Evolutionary conservation across 1,140 invertebrate species (phyloP), one percentile per base, ranked within the genome.

Genomic region (Pissodes strobi): DNA sequence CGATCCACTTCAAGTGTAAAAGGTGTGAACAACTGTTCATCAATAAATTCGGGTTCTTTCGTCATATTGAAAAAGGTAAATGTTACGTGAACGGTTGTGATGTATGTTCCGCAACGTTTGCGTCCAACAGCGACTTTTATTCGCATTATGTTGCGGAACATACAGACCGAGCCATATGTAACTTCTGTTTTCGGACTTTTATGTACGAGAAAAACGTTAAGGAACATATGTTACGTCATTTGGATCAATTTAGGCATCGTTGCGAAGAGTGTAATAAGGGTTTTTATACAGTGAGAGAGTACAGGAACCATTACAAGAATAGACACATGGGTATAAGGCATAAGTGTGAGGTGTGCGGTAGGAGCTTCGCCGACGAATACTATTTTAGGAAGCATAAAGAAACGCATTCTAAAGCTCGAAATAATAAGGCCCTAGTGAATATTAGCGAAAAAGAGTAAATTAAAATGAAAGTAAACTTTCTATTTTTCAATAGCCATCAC

Each of bases 351-450:
- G 76, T 81, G 18, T 87, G 86, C 70, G 80, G 81, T 1, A 85
- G 86, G 71, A 82, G 79, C 61, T 88, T 87, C 68, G 82, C 84
- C 0, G 85, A 85, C n/a, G 79, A 80, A 27, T 82, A 82, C 13
- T 80, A 85, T n/a, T 76, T 87, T 12, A 83, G 81, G 45, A 81
- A 82, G 43, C 85, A 87, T 60, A 78, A 82, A 61, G 82, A 85
- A 25, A 82, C 82, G 0, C 85, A 87, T 69, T 78, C 53, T 13
- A 66, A 69, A 52, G 66, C 27, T 6, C 45, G 18, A 13, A 22
- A 17, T 34, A 52, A 12, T 6, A 22, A 37, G 1, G 13, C 37
- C 9, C 17, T 34, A 9, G 17, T 30, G 27, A n/a, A 18, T 10
- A n/a, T 8, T 5, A 52, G 15, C 37, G n/a, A 52, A 17, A 13